Evolutionary conservation across 1,140 invertebrate genomes (phyloP), one percentile per base, ranked within the genome.

Genomic region (Metaphire vulgaris): DNA sequence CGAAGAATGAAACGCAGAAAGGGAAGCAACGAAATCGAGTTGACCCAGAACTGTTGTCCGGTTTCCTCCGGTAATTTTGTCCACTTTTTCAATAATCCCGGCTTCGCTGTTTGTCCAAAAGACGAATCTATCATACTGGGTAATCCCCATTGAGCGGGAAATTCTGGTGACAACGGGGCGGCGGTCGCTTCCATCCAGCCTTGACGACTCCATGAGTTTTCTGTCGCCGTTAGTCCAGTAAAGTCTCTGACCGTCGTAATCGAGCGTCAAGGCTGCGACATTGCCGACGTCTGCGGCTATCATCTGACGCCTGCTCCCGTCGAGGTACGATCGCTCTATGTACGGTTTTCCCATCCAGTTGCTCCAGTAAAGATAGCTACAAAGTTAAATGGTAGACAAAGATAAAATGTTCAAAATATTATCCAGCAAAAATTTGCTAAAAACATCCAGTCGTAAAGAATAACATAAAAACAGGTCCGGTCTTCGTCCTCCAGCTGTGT

Each of bases 41-140:
- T 89, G 87, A 1, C 88, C 87, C 79, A 92, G 90, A 14, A 95
- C 89, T 1, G 88, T 86, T 0, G 89, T 91, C 21, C 91, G 87
- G 80, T 91, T 90, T 90, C 26, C 70, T 1, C 84, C 85, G 31
- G 79, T 81, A 12, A 79, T 80, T 75, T 86, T 86, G 72, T 85
- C 84, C 56, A 83, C 85, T 34, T 81, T 77, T 76, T 85, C 77
- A 0, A 85, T 84, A 33, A 83, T 84, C 34, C 95, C 88, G 0
- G 97, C 84, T 85, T 97, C 94, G 69, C 99, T 89, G 86, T 99
- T 97, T 0, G 96, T 99, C 95, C 97, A 98, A 84, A 98, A 99
- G 69, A 99, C 95, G 83, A 93, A 97, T 82, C 95, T 90, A 29
- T 91, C 89, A 85, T 92, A 93, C 0, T 98, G 91, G 0, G 95